Evolutionary conservation across 2,113 vertebrate species (phyloP).

Genomic region (Grantiella picta): DNA sequence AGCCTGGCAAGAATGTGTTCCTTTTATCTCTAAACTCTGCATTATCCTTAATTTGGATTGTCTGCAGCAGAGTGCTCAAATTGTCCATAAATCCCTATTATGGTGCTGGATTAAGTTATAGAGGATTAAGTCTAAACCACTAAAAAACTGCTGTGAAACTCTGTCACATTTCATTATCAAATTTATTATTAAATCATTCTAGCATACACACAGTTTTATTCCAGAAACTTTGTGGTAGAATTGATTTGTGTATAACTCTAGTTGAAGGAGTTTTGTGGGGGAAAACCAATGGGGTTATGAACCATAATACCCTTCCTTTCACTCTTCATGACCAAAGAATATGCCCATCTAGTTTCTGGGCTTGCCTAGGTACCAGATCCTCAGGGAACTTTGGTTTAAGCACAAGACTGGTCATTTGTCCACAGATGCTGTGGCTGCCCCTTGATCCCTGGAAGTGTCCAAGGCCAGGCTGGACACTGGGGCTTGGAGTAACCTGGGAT

Average conservation of each 20-base stretch:
- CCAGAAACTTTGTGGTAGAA: background rate
- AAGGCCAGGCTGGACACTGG: rapidly evolving
- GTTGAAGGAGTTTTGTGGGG: background rate
- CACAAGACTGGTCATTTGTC: background rate
- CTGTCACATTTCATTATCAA: background rate
- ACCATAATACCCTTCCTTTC: background rate
- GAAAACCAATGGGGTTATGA: background rate
- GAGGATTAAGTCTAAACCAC: background rate
- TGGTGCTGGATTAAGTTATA: background rate
- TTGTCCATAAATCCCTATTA: background rate
- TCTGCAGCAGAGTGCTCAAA: background rate
- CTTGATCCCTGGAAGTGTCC: background rate
- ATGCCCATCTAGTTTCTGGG: background rate
- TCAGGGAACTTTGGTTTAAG: background rate
- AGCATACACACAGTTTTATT: background rate
- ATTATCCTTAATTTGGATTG: background rate
- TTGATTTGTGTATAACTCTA: background rate
- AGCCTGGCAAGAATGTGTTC: background rate
- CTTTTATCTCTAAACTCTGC: background rate
- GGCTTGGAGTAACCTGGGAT: background rate
- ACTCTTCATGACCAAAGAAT: background rate
- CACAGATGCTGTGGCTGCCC: background rate
- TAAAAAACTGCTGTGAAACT: background rate
- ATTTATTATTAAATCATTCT: background rate
- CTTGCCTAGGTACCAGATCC: background rate